A percentile compares a stretch with the other conserved stretches of the same genome.
Evolutionary conservation across 2,797 vertebrate genomes (phyloP).

Genomic region (Sarcophilus harrisii): DNA sequence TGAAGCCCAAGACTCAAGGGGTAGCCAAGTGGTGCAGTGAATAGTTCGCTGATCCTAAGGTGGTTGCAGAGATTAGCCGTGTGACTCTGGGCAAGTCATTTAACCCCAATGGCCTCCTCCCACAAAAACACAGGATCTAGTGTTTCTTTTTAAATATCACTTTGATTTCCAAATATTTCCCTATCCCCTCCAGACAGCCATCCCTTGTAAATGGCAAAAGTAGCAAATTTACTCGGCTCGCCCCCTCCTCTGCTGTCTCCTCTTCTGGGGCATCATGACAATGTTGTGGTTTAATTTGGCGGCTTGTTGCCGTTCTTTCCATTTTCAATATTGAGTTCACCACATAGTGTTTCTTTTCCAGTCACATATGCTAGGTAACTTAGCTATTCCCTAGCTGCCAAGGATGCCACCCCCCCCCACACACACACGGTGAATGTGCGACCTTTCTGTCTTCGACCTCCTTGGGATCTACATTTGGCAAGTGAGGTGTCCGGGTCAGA

Average conservation of each 20-base stretch:
- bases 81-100: not conserved
- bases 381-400: not conserved
- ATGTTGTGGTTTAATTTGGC: no score
- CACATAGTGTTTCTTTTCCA: not conserved
- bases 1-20: not conserved
- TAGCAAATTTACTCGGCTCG: no score
- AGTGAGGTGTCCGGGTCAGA: not conserved
- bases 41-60: not conserved
- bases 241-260: no score
- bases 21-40: not conserved
- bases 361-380: not conserved
- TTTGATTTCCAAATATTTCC: not conserved
- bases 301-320: no score
- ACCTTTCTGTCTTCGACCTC: not conserved
- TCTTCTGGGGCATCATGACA: no score
- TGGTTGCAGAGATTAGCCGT: not conserved
- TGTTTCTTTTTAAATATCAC: not conserved
- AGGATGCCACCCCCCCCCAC: not conserved
- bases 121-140: no score
- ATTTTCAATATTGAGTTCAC: no score
- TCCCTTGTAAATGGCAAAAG: not conserved
- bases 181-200: not conserved
- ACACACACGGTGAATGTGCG: no score
- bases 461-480: not conserved
- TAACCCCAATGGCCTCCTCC: not conserved